phyloP scores from a whole-genome alignment of 2,797 vertebrate genomes.

The Neosilurus hyrtlii region DNA sequence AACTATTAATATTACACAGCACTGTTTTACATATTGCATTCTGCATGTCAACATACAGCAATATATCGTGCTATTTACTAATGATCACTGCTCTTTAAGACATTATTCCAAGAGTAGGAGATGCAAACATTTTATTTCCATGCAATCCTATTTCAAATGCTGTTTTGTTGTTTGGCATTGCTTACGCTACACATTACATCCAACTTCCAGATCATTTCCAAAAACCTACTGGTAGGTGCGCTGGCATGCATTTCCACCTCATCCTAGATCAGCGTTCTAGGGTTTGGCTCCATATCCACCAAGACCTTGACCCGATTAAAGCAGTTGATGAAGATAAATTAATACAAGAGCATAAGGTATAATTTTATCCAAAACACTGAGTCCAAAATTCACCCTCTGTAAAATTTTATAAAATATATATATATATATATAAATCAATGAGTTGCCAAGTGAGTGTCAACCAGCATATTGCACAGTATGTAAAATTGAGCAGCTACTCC shows the following conservation, averaged over 20 bases:
- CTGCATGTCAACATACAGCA: background rate
- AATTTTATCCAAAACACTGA: too few species aligned
- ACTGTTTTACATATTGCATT: constrained; percentile 18
- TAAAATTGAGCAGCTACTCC: too few species aligned
- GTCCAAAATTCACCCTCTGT: too few species aligned
- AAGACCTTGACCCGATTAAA: background rate
- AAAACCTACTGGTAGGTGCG: background rate
- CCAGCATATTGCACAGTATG: too few species aligned
- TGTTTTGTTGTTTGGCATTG: too few species aligned
- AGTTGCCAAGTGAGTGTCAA: too few species aligned
- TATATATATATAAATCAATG: too few species aligned
- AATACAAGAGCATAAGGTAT: background rate
- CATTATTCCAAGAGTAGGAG: background rate
- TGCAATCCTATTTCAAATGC: too few species aligned
- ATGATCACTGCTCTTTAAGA: background rate
- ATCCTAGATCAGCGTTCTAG: background rate
- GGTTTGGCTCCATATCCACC: too few species aligned
- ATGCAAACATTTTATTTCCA: background rate
- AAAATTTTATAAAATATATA: too few species aligned
- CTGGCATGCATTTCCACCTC: background rate
- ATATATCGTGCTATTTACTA: background rate
- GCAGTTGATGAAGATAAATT: background rate
- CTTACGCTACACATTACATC: background rate
- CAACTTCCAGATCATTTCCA: background rate
- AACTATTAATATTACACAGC: constrained; percentile 3